Base-by-base conservation (phyloP, 2,113 vertebrate species). In the Conger conger region DNA sequence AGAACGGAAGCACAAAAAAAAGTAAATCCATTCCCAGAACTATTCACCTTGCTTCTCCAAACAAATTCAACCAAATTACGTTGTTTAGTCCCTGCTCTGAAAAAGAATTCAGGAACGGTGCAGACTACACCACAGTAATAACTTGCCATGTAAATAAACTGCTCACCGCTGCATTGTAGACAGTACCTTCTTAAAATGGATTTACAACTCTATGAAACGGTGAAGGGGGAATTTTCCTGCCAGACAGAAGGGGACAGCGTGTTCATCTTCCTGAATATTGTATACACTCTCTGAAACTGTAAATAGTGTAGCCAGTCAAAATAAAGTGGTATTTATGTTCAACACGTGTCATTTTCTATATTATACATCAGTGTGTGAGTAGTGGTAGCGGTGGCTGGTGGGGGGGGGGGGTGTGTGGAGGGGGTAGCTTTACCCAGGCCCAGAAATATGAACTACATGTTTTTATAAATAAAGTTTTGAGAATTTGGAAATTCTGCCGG, bases 251-350 rank as follows among this genome's bases (percentile, higher is more conserved):
- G 33, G 68, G 68, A 73, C 68, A 79, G 50, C 17, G 76, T 50
- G 53, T 76, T 36, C 15, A 1, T 83, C 53, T 60, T 79, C 79
- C 15, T 79, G 83, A 84, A 79, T 60, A 84, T 7, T 54, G 50
- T 68, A 68, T 76, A 60, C n/a, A 38, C 83, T 79, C 36, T 40
- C 57, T 60, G 54, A 63, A 79, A 33, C 27, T 84, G 83, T 84
- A 79, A 79, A 84, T 79, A 84, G 50, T 79, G 50, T 80, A 84
- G 53, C 50, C 54, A 84, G 77, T 79, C 33, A 76, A 79, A 79
- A 79, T 84, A 84, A 84, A 84, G 77, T n/a, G 54, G 23, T 84
- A 79, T 84, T 84, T 84, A 80, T 84, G 60, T 84, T 63, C 83
- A 60, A 54, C 76, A 57, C 33, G 35, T 53, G 36, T 57, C 40